Percentiles rank a stretch among this genome's conserved stretches.
Conservation (phyloP, 2,113 vertebrate species). For the Lepisosteus osseus region DNA sequence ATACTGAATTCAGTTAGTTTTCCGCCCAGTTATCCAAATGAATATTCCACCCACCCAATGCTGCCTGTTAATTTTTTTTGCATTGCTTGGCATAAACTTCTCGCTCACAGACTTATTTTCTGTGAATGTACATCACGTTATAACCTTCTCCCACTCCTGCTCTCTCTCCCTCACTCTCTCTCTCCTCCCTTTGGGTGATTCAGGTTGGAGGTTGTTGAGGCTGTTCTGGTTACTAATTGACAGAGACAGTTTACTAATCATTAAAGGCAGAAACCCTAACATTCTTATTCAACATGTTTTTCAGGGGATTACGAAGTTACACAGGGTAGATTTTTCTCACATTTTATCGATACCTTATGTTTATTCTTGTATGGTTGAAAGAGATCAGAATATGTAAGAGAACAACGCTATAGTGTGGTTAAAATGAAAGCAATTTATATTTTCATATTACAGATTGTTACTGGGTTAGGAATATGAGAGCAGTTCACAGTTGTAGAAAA, state of each 20-base stretch:
- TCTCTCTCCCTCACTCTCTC: background rate
- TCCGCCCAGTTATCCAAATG: slow-evolving; percentile 2
- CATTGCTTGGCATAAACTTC: background rate
- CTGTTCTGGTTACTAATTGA: slow-evolving; percentile 5
- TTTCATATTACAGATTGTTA: too few species aligned
- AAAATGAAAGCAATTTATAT: too few species aligned
- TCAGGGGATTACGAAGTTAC: background rate
- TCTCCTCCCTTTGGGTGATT: background rate
- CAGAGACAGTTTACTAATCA: background rate
- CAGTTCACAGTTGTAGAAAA: too few species aligned
- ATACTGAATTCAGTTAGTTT: slow-evolving; percentile 4
- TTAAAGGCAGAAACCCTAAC: background rate
- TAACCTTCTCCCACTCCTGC: background rate
- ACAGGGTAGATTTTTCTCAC: background rate
- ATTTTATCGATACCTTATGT: background rate
- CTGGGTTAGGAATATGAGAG: too few species aligned
- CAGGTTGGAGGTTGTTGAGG: background rate
- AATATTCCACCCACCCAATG: slow-evolving; percentile 12
- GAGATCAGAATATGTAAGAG: too few species aligned
- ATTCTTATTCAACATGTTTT: background rate
- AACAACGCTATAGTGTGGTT: too few species aligned
- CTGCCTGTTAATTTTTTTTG: slow-evolving; percentile 3
- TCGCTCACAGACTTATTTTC: background rate
- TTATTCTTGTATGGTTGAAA: too few species aligned
- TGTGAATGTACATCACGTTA: background rate